A percentile compares a stretch with the other conserved stretches of the same genome.
These are phyloP conservation scores for Ctenomys sociabilis DNA, from an alignment of 2,113 vertebrate species.

Conservation along the genomic window DNA sequence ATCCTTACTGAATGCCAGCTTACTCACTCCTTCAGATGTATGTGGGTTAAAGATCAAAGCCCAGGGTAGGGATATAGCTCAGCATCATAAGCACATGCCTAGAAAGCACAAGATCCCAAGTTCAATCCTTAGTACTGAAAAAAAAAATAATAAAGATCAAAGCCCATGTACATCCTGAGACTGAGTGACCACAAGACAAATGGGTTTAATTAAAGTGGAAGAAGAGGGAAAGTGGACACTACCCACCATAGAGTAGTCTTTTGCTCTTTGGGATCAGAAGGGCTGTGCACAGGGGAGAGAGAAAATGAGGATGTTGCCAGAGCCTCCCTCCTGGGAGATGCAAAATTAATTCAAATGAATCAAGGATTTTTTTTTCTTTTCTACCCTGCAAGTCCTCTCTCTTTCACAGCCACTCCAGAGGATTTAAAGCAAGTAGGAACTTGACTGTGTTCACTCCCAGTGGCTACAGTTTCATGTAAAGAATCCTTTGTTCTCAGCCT, in stretches of 20 bases:
- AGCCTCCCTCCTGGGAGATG: conserved; percentile 63
- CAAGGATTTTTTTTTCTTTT: conserved; percentile 37
- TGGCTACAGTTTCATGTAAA: neutral
- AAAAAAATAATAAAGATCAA: conserved; percentile 1
- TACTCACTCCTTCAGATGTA: neutral
- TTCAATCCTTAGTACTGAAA: no score
- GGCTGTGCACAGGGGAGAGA: neutral
- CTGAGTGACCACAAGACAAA: conserved; percentile 70
- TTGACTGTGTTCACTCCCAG: conserved; percentile 43
- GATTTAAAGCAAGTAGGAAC: conserved; percentile 56
- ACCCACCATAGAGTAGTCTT: conserved; percentile 56
- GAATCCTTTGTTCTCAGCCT: conserved; percentile 64
- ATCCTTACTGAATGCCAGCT: neutral
- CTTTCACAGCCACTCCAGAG: conserved; percentile 47
- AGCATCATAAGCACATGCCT: no score
- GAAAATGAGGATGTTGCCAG: conserved; percentile 59
- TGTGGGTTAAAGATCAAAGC: conserved; percentile 53
- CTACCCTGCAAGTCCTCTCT: conserved; percentile 4
- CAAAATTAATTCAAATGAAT: conserved; percentile 82
- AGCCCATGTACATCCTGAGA: conserved; percentile 51
- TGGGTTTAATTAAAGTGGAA: conserved; percentile 78
- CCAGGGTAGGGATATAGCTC: neutral
- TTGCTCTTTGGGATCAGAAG: conserved; percentile 71
- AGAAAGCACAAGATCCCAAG: no score
- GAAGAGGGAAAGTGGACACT: conserved; percentile 58